Base-by-base conservation (phyloP, 2,113 vertebrate genomes). In the Hemibagrus wyckioides region DNA sequence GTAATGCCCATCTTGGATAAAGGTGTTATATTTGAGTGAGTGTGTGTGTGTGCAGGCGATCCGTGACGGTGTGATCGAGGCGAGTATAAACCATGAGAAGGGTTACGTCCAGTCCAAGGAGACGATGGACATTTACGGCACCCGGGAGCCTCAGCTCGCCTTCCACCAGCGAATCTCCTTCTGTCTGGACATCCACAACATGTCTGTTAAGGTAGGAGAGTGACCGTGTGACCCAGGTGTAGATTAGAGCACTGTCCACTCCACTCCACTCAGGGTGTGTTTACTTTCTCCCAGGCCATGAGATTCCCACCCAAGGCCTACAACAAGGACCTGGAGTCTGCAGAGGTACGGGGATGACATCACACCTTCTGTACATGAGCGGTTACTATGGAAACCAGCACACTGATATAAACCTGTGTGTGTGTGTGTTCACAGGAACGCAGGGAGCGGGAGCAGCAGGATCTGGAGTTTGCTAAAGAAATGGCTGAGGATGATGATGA, bases 261-360 rank as follows among this genome's bases (percentile, higher is more conserved):
- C 25, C 3, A 28, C 1, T 44, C 82, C 9, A 85, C 25, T 13
- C 6, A 23, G 44, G 67, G 50, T 36, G 21, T n/a, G 8, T 89
- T 41, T 90, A 65, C 85, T 76, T 65, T 83, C 48, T 9, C 90
- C 82, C 90, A 99, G 98, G 98, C 98, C 82, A 99, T 99, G 98
- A 95, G 98, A 89, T 99, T 99, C 88, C 98, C 98, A 57, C 98
- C 98, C 3, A 99, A 99, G 94, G 99, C 98, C 0, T 99, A 99
- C 92, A 99, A 99, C 95, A 99, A 99, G 93, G 98, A 99, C 93
- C 95, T 99, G 95, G 98, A 99, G 91, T 99, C 98, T 63, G 98
- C 97, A 71, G 98, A 99, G 98, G 98, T 99, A 93, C 41, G 7
- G 54, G 57, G 36, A 36, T 13, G 57, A 36, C 6, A 17, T 75